Evolutionary conservation across 2,888 invertebrate species (phyloP).

Genomic region (Bursaphelenchus okinawaensis): DNA sequence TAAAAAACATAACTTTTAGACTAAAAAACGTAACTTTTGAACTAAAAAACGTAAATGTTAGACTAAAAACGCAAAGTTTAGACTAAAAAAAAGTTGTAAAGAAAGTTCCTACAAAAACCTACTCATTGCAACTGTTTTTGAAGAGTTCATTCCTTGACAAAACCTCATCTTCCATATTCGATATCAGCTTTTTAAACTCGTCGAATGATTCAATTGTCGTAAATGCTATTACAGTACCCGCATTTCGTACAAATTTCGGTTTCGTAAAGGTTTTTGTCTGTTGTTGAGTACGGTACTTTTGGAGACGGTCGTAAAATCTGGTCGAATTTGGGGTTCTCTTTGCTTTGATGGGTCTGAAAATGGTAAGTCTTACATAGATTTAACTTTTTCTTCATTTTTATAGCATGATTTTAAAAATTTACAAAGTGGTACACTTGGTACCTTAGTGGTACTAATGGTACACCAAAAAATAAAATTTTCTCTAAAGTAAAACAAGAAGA

Average conservation of each 20-base stretch:
- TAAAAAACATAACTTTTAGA: no score
- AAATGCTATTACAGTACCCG: conserved; percentile 20
- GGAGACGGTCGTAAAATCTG: conserved; percentile 2
- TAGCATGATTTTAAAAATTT: no score
- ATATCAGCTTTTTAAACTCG: background rate
- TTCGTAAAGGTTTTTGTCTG: background rate
- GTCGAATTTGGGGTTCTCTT: background rate
- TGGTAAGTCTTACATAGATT: no score
- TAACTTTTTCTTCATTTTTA: no score
- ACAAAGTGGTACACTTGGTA: no score
- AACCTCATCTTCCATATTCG: background rate
- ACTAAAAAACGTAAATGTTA: no score
- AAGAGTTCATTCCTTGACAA: background rate
- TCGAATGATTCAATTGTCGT: conserved; percentile 9
- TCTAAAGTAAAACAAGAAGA: background rate
- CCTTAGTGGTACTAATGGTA: no score
- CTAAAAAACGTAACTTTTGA: no score
- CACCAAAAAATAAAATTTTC: no score
- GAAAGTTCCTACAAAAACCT: background rate
- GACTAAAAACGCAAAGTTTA: no score
- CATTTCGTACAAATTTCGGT: background rate
- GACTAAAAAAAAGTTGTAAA: background rate
- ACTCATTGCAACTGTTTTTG: background rate
- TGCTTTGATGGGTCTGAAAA: background rate
- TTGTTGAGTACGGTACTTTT: background rate